Evolutionary conservation across 2,113 vertebrate genomes (phyloP).

Genomic region (Jaculus jaculus): DNA sequence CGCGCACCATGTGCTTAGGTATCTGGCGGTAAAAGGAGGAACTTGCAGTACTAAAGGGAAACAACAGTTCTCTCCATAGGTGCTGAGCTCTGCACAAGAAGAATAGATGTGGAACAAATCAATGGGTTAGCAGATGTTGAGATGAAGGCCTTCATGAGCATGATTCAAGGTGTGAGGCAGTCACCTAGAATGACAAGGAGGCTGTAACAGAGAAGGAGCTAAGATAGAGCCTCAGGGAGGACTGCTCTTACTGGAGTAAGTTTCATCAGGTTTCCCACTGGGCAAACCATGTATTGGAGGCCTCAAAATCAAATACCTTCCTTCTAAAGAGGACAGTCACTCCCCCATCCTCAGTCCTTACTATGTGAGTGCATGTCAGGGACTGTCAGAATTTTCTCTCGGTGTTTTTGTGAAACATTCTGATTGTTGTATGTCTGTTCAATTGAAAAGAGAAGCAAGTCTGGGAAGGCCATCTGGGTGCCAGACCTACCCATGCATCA

Average conservation of each 20-base stretch:
- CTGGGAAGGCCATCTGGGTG: slow-evolving; percentile 58
- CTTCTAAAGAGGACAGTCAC: neutral
- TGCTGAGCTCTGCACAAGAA: neutral
- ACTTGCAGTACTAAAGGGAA: neutral
- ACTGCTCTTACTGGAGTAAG: neutral
- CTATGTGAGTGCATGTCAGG: neutral
- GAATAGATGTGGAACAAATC: neutral
- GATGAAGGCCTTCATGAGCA: neutral
- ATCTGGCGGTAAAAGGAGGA: neutral
- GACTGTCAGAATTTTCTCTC: neutral
- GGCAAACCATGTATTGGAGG: neutral
- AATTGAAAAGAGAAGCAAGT: slow-evolving; percentile 33
- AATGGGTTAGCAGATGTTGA: neutral
- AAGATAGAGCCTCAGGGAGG: neutral
- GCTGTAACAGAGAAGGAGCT: neutral
- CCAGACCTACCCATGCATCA: slow-evolving; percentile 33
- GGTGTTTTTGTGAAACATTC: slow-evolving; percentile 56
- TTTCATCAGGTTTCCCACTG: neutral
- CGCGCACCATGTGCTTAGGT: neutral
- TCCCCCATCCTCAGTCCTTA: neutral
- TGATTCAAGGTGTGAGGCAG: accelerated
- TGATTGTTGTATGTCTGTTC: slow-evolving; percentile 9
- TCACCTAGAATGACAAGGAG: neutral
- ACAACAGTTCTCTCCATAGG: neutral
- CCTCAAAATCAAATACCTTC: neutral